phyloP scores from a whole-genome alignment of 2,113 vertebrate genomes.

The Nycticryphes semicollaris region DNA sequence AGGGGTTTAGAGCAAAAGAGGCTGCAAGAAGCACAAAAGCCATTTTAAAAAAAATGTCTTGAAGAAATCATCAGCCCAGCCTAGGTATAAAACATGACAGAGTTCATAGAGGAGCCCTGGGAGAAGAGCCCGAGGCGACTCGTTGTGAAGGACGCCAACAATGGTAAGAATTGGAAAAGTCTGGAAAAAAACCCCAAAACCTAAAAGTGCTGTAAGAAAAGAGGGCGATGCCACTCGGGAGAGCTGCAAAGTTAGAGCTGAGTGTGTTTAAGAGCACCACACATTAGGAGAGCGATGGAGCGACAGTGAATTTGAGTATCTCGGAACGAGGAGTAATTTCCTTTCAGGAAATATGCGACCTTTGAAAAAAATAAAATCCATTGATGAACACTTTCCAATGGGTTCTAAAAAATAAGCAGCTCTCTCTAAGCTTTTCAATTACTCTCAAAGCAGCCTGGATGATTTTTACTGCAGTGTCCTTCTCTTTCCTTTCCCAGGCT shows the following conservation, averaged over 20 bases:
- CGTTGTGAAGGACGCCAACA: background rate
- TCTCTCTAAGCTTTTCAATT: background rate
- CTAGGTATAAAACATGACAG: background rate
- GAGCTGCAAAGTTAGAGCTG: conserved; percentile 15
- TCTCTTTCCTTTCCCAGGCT: background rate
- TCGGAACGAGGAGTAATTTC: conserved; percentile 43
- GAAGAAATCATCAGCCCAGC: background rate
- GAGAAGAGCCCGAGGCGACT: background rate
- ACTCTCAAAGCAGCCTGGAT: background rate
- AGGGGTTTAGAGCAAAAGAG: background rate
- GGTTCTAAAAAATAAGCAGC: background rate
- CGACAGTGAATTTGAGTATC: background rate
- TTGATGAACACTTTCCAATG: conserved; percentile 8
- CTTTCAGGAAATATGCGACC: conserved; percentile 6
- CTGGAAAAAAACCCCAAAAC: background rate
- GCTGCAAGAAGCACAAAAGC: background rate
- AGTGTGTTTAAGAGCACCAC: background rate
- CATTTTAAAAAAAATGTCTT: background rate
- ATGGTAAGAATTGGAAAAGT: background rate
- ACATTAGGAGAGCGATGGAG: background rate
- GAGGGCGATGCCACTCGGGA: background rate
- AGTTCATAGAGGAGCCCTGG: background rate
- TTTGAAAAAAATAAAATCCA: background rate
- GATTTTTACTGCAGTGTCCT: background rate
- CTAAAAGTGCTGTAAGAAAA: background rate